These are phyloP conservation scores for Habrosyne pyritoides DNA, from an alignment of 2,888 invertebrate genomes.

Conservation along the genomic window DNA sequence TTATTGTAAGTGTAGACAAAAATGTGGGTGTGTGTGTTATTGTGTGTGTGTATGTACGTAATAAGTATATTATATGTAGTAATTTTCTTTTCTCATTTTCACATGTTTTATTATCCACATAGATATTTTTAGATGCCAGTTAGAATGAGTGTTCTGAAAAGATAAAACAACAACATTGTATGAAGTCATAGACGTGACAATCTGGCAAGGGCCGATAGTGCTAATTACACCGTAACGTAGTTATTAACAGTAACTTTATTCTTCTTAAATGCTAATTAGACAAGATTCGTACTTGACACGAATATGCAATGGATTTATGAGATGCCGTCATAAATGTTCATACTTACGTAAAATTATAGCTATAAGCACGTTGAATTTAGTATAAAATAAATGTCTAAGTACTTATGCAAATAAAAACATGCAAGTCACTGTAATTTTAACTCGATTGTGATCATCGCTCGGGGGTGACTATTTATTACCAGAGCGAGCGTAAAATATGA, in stretches of 20 bases:
- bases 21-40: too few relatives aligned
- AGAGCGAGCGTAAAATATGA: background rate
- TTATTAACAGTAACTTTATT: constrained; percentile 22
- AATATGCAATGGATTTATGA: constrained; percentile 42
- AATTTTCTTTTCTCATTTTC: too few relatives aligned
- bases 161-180: background rate
- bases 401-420: background rate
- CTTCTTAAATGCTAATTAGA: constrained; percentile 52
- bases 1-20: too few relatives aligned
- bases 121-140: too few relatives aligned
- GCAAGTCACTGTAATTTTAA: background rate
- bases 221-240: constrained; percentile 9
- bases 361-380: constrained; percentile 2
- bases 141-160: too few relatives aligned
- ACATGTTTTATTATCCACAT: too few relatives aligned
- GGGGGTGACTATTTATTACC: background rate
- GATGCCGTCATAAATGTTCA: constrained; percentile 23
- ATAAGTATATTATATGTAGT: too few relatives aligned
- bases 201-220: constrained; percentile 5
- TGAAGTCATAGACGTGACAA: background rate
- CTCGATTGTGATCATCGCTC: background rate
- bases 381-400: constrained; percentile 1
- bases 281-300: constrained; percentile 52
- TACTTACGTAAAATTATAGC: constrained; percentile 7
- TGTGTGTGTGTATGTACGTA: too few relatives aligned